phyloP scores from a whole-genome alignment of 1,140 invertebrate species.

The Ridgeia piscesae region DNA sequence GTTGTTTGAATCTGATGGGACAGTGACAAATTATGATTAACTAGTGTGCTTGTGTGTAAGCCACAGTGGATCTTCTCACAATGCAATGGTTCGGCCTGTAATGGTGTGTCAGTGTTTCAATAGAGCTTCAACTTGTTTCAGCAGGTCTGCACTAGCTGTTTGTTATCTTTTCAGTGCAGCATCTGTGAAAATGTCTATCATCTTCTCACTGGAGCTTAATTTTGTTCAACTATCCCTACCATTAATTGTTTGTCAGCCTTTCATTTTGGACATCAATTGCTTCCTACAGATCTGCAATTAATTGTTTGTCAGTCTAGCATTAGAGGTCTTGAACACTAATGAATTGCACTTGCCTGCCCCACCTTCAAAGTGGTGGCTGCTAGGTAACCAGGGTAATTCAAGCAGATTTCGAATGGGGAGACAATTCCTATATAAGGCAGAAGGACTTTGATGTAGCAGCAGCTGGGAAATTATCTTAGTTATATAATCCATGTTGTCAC shows the following conservation, averaged over 20 bases:
- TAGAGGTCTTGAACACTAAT: background rate
- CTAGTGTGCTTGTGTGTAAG: background rate
- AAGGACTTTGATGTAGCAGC: background rate
- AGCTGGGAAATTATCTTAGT: constrained; percentile 5
- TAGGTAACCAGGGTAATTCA: constrained; percentile 5
- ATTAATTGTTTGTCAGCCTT: no score
- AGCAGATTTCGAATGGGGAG: background rate
- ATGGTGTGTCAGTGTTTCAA: no score
- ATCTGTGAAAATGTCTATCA: no score
- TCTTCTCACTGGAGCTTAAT: no score
- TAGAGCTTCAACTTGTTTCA: no score
- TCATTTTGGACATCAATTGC: no score
- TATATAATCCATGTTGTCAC: background rate
- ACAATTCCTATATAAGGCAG: background rate
- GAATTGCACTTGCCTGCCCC: background rate
- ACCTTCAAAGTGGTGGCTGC: background rate
- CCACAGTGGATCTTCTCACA: background rate
- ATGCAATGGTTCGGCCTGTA: background rate
- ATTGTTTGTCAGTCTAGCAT: background rate
- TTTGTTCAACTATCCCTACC: no score
- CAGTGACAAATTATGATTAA: background rate
- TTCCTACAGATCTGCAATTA: background rate
- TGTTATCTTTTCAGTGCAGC: background rate
- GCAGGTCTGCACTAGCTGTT: no score
- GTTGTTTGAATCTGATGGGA: background rate